These are phyloP conservation scores for Alces alces DNA, from an alignment of 2,113 vertebrate genomes.

Conservation along the genomic window DNA sequence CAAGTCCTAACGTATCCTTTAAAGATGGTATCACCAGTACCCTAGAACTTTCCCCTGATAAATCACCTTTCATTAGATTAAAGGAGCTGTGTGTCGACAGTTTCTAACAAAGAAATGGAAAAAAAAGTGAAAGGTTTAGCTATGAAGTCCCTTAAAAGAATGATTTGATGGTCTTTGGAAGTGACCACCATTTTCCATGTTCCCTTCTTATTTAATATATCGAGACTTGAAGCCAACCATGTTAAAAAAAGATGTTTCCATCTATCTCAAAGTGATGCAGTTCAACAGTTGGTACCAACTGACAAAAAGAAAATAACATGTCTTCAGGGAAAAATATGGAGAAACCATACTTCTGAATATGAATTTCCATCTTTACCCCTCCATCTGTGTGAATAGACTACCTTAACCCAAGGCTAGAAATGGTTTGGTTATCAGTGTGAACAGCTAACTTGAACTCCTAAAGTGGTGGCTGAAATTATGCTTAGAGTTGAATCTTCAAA, in stretches of 20 bases:
- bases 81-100: not conserved
- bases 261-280: conserved; percentile 8
- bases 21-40: not conserved
- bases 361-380: not conserved
- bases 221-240: not conserved
- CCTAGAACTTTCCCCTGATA: conserved; percentile 9
- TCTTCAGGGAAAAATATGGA: not conserved
- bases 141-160: not conserved
- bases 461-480: conserved; percentile 19
- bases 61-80: not conserved
- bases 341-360: not conserved
- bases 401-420: not conserved
- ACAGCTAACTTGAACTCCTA: not conserved
- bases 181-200: not conserved
- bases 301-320: not conserved
- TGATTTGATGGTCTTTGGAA: not conserved
- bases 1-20: not conserved
- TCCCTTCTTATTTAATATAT: not conserved
- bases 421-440: not conserved
- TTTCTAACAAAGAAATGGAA: conserved; percentile 4
- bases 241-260: not conserved
- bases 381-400: not conserved
- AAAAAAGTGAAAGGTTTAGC: not conserved
- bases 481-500: not conserved
- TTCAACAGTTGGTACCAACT: not conserved